Evolutionary conservation across 1,140 invertebrate species (phyloP).

Genomic region (Atta colombica): DNA sequence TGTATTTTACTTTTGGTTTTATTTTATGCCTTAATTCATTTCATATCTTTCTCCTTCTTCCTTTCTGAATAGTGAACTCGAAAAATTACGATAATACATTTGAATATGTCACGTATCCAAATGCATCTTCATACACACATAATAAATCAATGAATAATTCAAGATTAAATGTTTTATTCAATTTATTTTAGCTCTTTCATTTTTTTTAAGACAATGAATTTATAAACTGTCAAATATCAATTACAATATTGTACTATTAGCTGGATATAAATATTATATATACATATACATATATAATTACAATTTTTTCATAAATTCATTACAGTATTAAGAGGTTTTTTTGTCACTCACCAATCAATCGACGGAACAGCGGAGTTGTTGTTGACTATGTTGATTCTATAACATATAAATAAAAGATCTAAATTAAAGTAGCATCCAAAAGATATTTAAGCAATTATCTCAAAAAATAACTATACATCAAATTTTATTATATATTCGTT

Average conservation of each 20-base stretch:
- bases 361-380: not conserved
- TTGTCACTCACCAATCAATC: not conserved
- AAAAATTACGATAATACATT: not conserved
- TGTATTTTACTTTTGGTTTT: not conserved
- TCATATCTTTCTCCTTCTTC: not conserved
- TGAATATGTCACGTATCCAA: not conserved
- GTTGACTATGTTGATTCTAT: not conserved
- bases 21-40: not conserved
- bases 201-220: not conserved
- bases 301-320: not conserved
- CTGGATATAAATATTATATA: not conserved
- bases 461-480: not conserved
- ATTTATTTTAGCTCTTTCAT: not conserved
- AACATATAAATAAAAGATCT: not conserved
- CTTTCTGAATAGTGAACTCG: not conserved
- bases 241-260: not conserved
- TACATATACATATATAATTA: not conserved
- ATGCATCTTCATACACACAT: not conserved
- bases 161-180: not conserved
- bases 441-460: not conserved
- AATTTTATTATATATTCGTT: not conserved
- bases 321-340: not conserved
- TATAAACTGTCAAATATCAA: not conserved
- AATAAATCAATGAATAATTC: not conserved
- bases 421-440: not conserved